Evolutionary conservation across 2,797 vertebrate species (phyloP).

Genomic region (Silurus aristotelis): DNA sequence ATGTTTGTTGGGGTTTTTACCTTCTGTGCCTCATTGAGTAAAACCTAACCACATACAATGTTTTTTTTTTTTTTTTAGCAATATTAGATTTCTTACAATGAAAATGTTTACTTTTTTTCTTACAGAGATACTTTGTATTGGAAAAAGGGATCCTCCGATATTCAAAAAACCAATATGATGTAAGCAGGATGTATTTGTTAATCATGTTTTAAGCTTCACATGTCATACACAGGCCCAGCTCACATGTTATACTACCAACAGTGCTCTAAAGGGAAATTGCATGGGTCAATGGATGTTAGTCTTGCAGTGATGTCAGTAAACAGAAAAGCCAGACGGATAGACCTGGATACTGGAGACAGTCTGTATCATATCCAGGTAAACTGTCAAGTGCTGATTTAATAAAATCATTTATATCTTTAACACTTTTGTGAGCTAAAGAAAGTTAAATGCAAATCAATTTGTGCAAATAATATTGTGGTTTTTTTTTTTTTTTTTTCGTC

Average conservation of each 20-base stretch:
- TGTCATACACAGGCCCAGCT: not conserved
- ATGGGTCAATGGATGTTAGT: constrained; percentile 85
- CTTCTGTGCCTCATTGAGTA: not conserved
- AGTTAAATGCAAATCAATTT: not conserved
- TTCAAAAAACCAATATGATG: constrained; percentile 84
- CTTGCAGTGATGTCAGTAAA: constrained; percentile 90
- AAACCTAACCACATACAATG: not conserved
- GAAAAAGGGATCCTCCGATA: constrained; percentile 88
- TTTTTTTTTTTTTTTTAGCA: not conserved
- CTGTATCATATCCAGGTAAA: constrained; percentile 93
- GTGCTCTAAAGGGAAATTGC: constrained; percentile 85
- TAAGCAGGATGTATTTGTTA: constrained; percentile 69
- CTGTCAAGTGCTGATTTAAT: not conserved
- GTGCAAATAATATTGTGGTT: not conserved
- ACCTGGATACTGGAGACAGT: constrained; percentile 89
- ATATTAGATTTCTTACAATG: not conserved
- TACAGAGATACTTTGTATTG: constrained; percentile 88
- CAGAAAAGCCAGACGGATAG: constrained; percentile 88
- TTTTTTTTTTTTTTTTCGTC: not conserved
- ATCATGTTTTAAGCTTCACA: not conserved
- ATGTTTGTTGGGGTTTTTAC: not conserved
- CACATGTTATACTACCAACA: constrained; percentile 54
- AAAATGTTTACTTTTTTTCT: constrained; percentile 10
- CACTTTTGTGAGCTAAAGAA: not conserved
- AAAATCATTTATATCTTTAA: not conserved